phyloP scores from a whole-genome alignment of 1,140 invertebrate genomes.

The Lasaia peninsularis region DNA sequence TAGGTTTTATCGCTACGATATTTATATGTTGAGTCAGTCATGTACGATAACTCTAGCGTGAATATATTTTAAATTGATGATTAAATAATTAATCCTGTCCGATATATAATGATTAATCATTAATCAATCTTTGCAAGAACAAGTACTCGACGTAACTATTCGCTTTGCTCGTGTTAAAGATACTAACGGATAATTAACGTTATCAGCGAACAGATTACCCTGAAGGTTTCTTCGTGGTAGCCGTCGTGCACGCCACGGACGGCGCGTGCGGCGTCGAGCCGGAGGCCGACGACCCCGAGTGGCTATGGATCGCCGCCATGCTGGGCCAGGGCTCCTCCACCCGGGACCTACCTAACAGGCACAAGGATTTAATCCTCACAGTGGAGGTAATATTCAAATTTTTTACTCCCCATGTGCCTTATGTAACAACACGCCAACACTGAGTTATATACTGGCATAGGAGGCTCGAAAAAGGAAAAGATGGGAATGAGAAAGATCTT shows the following conservation, averaged over 20 bases:
- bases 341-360: background rate
- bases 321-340: slow-evolving; percentile 14
- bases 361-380: slow-evolving; percentile 36
- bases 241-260: slow-evolving; percentile 32
- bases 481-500: no score
- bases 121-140: no score
- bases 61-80: no score
- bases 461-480: no score
- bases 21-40: no score
- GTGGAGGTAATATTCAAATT: slow-evolving; percentile 29
- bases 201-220: slow-evolving; percentile 44
- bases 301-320: slow-evolving; percentile 43
- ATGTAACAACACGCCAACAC: background rate
- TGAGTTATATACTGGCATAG: background rate
- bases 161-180: no score
- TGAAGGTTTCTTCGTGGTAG: slow-evolving; percentile 49
- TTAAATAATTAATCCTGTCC: no score
- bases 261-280: slow-evolving; percentile 32
- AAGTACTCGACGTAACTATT: no score
- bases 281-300: slow-evolving; percentile 29
- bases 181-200: background rate
- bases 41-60: no score
- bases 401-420: background rate
- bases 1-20: no score
- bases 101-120: no score